A percentile compares a stretch with the other conserved stretches of the same genome.
Conservation (phyloP, 2,888 invertebrate genomes). For the Flabesymbios commensalis region DNA sequence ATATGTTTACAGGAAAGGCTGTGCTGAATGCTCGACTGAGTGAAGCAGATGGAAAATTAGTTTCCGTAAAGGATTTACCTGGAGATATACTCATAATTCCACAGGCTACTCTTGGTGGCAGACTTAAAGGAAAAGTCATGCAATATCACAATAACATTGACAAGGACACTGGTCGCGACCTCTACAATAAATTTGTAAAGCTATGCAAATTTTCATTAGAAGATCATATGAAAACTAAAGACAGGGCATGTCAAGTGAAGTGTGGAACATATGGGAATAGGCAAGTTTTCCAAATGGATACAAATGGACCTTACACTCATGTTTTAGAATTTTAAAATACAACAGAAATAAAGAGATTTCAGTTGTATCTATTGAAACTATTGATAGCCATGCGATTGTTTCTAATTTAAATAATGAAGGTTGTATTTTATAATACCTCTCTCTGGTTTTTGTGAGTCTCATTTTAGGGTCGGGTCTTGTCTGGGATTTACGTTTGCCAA, state of each 20-base stretch:
- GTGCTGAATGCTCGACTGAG: conserved; percentile 50
- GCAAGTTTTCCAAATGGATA: conserved; percentile 57
- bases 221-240: conserved; percentile 34
- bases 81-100: conserved; percentile 63
- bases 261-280: conserved; percentile 62
- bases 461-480: no score
- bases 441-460: no score
- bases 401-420: no score
- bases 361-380: no score
- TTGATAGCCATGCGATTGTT: no score
- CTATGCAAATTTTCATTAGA: conserved; percentile 36
- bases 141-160: conserved; percentile 63
- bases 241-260: conserved; percentile 39
- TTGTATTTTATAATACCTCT: no score
- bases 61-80: conserved; percentile 56
- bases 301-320: conserved; percentile 36
- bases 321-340: conserved; percentile 22
- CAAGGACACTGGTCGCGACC: conserved; percentile 55
- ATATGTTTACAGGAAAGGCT: conserved; percentile 46
- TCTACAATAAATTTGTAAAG: conserved; percentile 53
- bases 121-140: conserved; percentile 59
- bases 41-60: conserved; percentile 44
- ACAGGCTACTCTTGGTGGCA: conserved; percentile 63
- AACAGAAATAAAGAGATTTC: no score
- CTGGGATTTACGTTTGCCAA: no score